Evolutionary conservation across 1,140 invertebrate species (phyloP).

Genomic region (Diorhabda sublineata): DNA sequence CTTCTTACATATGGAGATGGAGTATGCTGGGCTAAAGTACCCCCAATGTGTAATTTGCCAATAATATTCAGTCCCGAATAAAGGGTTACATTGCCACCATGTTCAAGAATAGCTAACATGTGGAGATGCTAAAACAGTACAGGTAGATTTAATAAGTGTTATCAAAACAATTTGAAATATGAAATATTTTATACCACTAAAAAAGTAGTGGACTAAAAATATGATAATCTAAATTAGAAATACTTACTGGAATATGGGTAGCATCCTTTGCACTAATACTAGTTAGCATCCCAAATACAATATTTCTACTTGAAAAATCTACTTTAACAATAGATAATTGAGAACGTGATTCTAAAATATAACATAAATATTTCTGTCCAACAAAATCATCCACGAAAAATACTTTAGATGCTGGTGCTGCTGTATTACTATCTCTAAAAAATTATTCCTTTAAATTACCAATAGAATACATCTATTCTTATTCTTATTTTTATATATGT

Average conservation of each 20-base stretch:
- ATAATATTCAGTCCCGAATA: constrained; percentile 77
- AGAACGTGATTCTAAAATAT: constrained; percentile 63
- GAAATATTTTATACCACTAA: no score
- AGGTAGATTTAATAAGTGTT: constrained; percentile 6
- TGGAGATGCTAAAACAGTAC: constrained; percentile 58
- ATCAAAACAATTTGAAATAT: no score
- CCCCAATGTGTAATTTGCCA: constrained; percentile 80
- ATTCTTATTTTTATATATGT: no score
- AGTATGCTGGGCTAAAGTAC: constrained; percentile 59
- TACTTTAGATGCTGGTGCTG: constrained; percentile 65
- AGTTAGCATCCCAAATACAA: constrained; percentile 70
- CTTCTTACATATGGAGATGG: constrained; percentile 56
- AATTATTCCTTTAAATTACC: background rate
- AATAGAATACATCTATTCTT: no score
- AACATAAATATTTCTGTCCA: constrained; percentile 79
- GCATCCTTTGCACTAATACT: constrained; percentile 79
- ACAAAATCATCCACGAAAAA: constrained; percentile 80
- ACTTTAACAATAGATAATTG: constrained; percentile 71
- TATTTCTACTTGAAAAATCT: constrained; percentile 64
- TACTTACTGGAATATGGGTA: constrained; percentile 63
- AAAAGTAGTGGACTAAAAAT: no score
- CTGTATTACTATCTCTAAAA: constrained; percentile 47
- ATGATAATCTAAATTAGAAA: background rate
- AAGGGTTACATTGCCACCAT: constrained; percentile 71
- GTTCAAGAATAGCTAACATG: constrained; percentile 79